Conservation (phyloP, 2,797 vertebrate species). For the Phalanger gymnotis region DNA sequence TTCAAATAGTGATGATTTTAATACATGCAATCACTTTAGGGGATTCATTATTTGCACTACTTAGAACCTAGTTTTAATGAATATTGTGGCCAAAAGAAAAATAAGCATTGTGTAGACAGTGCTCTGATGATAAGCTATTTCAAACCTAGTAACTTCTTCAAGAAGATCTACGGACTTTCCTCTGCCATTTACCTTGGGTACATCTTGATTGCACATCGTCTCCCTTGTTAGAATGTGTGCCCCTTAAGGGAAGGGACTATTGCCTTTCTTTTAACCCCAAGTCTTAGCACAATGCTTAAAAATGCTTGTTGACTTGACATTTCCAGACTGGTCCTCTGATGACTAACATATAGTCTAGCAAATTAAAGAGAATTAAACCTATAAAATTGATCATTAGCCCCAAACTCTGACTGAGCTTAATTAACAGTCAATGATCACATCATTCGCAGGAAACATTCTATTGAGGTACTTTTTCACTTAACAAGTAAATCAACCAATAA, state of each 20-base stretch:
- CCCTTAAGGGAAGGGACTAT: not conserved
- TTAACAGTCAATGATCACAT: conserved; percentile 50
- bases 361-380: not conserved
- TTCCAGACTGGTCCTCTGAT: not conserved
- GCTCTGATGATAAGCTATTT: not conserved
- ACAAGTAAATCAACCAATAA: conserved; percentile 63
- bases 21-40: not conserved
- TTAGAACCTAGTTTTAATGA: not conserved
- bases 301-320: not conserved
- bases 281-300: not conserved
- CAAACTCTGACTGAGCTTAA: not conserved
- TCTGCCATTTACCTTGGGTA: not conserved
- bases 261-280: not conserved
- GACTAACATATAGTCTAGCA: not conserved
- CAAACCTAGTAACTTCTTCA: not conserved
- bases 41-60: not conserved
- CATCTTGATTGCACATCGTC: not conserved
- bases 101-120: not conserved
- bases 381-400: not conserved
- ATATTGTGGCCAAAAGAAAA: not conserved
- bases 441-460: conserved; percentile 66
- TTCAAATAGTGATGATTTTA: not conserved
- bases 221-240: not conserved
- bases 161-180: not conserved
- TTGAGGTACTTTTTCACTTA: conserved; percentile 64